phyloP scores from a whole-genome alignment of 2,113 vertebrate species.

The Myxocyprinus asiaticus region DNA sequence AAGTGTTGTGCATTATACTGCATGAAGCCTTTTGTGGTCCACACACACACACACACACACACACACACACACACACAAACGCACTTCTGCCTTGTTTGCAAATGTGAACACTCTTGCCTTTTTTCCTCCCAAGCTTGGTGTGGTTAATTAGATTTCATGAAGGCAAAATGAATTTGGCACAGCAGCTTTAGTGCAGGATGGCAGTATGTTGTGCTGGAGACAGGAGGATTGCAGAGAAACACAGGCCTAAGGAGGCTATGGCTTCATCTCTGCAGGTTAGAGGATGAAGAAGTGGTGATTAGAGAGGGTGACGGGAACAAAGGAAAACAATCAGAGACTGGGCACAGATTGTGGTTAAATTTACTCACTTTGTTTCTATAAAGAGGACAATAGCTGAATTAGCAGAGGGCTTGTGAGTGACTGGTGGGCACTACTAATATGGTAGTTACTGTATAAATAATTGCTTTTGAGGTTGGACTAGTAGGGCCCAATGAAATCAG shows the following conservation, averaged over 20 bases:
- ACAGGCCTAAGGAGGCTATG: slow-evolving; percentile 62
- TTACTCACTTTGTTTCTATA: not conserved
- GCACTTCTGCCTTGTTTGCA: slow-evolving; percentile 5
- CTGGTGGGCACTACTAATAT: not conserved
- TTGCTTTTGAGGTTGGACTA: not conserved
- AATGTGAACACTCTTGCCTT: slow-evolving; percentile 13
- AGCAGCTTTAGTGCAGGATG: not conserved
- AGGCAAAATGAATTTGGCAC: slow-evolving; percentile 23
- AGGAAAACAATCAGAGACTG: slow-evolving; percentile 55
- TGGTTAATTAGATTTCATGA: slow-evolving; percentile 37
- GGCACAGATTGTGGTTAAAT: not conserved
- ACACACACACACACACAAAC: not conserved
- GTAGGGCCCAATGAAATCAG: not conserved
- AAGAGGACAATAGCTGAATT: not conserved
- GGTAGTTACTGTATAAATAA: not conserved
- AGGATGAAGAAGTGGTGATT: slow-evolving; percentile 71
- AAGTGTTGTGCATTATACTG: slow-evolving; percentile 17
- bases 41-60: too few relatives aligned
- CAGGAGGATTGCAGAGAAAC: slow-evolving; percentile 16
- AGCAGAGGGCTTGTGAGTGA: not conserved
- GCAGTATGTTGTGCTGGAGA: slow-evolving; percentile 20
- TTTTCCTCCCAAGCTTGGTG: slow-evolving; percentile 32
- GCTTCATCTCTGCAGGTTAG: slow-evolving; percentile 70
- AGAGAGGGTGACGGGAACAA: slow-evolving; percentile 59
- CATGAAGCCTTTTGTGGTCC: not conserved